phyloP scores from a whole-genome alignment of 2,113 vertebrate species.

The Chelonoidis abingdonii region DNA sequence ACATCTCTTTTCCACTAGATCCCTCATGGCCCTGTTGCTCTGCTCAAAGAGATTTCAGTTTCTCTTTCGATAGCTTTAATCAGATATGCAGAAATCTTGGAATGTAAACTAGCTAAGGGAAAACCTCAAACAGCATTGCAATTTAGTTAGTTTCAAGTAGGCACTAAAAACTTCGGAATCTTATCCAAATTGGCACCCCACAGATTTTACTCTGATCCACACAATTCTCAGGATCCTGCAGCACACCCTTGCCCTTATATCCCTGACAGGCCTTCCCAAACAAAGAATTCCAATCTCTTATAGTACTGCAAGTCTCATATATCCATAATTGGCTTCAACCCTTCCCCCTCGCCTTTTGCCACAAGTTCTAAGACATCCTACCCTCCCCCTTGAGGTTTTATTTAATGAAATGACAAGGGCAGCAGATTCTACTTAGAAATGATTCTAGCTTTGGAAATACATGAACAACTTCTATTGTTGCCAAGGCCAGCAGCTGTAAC shows the following conservation, averaged over 20 bases:
- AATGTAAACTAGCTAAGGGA: neutral
- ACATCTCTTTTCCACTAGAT: accelerated
- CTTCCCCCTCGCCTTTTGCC: neutral
- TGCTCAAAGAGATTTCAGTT: neutral
- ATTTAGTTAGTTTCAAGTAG: neutral
- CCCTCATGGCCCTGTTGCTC: neutral
- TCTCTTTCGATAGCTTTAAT: neutral
- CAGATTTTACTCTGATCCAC: neutral
- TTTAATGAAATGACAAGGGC: neutral
- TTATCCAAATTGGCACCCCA: neutral
- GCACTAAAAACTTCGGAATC: neutral
- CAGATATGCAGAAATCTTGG: neutral
- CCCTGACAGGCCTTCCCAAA: neutral
- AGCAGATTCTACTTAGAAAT: neutral
- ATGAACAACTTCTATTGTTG: accelerated
- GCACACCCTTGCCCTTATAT: neutral
- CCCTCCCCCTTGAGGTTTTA: neutral
- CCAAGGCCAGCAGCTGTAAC: accelerated
- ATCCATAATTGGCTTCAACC: neutral
- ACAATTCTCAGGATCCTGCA: neutral
- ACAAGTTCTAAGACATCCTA: neutral
- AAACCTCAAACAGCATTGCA: accelerated
- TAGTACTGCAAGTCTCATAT: neutral
- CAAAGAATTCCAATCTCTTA: accelerated
- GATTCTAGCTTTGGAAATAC: neutral